Evolutionary conservation across 2,113 vertebrate genomes (phyloP), one percentile per base, ranked within the genome.

Genomic region (Ciconia stormi): DNA sequence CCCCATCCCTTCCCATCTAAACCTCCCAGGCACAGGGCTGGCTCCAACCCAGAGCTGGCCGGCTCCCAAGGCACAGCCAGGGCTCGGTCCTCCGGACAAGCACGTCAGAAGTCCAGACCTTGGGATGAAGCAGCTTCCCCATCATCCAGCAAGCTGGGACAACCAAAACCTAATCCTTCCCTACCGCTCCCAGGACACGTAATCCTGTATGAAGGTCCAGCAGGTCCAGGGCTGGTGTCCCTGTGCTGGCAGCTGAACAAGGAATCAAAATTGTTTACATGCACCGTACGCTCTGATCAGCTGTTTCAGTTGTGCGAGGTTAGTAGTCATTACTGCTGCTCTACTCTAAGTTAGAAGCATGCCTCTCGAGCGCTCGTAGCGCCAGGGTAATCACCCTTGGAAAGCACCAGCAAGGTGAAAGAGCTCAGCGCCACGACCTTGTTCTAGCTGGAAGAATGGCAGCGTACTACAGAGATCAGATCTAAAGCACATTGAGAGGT

Each of bases 311-410:
- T 89, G 81, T 49, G 69, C n/a, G 0, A n/a, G 93, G 97, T 98
- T 98, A 98, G 98, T 98, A 87, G 66, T 95, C 50, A 84, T 93
- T 62, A 86, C 89, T 50, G 84, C 84, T 90, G 92, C 82, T 96
- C 95, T 96, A 98, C 94, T 93, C 93, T 86, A 96, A 10, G 97
- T 98, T 98, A 98, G 98, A 95, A 97, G 97, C 97, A 94, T 65
- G 97, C 97, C 94, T 94, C 85, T 49, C 4, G 82, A 97, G 96
- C 50, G 42, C 72, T 73, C 5, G 0, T 23, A 53, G 84, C 38
- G 93, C 94, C 96, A 90, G 88, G 95, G 90, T 25, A 58, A 96
- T 32, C 47, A 95, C 97, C 93, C 90, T 34, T 55, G 87, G 91
- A 67, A 97, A 97, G 97, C 95, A 52, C 78, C 96, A 92, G 95